Percentiles rank a stretch among this genome's conserved stretches.
phyloP scores from a whole-genome alignment of 1,140 invertebrate genomes.

The Belonocnema kinseyi region DNA sequence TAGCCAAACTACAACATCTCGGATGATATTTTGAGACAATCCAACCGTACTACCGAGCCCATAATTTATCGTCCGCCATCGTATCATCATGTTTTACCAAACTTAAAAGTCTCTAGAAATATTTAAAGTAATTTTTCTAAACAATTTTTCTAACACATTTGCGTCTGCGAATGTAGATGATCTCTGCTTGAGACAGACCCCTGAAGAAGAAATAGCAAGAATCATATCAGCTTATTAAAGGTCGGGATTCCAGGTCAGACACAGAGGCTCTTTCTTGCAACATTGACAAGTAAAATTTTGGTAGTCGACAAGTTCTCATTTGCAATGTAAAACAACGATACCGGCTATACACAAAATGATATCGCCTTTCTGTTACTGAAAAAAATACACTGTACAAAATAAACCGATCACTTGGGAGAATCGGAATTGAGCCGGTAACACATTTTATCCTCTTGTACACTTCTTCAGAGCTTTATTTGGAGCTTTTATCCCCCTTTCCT shows the following conservation, averaged over 20 bases:
- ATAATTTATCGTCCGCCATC: slow-evolving; percentile 16
- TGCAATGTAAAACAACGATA: slow-evolving; percentile 3
- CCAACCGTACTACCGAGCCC: neutral
- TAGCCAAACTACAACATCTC: slow-evolving; percentile 21
- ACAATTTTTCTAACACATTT: neutral
- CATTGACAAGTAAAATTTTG: slow-evolving; percentile 16
- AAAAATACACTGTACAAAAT: neutral
- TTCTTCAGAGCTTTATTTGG: slow-evolving; percentile 22
- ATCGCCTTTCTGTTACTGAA: neutral
- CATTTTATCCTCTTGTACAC: slow-evolving; percentile 5
- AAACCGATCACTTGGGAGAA: neutral
- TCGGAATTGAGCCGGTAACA: neutral
- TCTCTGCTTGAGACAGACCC: neutral
- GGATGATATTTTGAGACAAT: slow-evolving; percentile 21
- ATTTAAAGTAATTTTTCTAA: neutral
- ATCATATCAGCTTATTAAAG: neutral
- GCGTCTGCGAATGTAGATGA: neutral
- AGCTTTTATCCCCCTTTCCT: neutral
- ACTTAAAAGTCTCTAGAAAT: neutral
- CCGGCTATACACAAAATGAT: neutral
- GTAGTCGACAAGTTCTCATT: neutral
- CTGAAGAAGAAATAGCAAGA: slow-evolving; percentile 15
- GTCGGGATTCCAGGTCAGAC: slow-evolving; percentile 11
- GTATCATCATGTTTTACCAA: neutral
- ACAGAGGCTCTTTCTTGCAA: slow-evolving; percentile 1